Base-by-base conservation (phyloP, 30 jellyfish, hydroid and myxozoan species). In the Mastigias papua region DNA sequence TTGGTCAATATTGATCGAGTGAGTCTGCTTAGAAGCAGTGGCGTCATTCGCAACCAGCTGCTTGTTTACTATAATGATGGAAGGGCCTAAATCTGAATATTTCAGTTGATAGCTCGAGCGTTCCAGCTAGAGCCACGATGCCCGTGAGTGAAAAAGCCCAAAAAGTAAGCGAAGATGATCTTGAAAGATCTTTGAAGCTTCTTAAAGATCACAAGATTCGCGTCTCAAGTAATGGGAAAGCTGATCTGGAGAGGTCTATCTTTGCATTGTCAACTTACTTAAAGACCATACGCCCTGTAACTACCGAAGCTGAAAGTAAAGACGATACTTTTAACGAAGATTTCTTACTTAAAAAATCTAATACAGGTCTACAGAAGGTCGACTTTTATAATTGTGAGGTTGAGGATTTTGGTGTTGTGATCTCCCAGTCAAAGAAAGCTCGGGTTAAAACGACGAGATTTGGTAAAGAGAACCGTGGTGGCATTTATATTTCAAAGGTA, bases 401-500 rank as follows among this genome's bases (percentile, higher is more conserved):
- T 22, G 97, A 89, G 0, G 97, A 81, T 63, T 89, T 89, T 64
- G 97, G 97, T 9, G 81, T 89, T 81, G 92, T 89, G 62, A 67
- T 89, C 25, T 92, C 89, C 17, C 97, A 89, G 35, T 81, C 81
- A 5, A 37, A 48, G 16, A 73, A 54, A 25, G 97, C 97, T 17
- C 58, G 49, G 19, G 30, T 73, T 11, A 81, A 80, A 51, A 72
- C 77, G 34, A 66, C 97, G 31, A 62, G 74, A 51, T 48, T 70
- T 81, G 97, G 97, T 10, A 73, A 81, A 54, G 97, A 89, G 51
- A 80, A 42, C 25, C 27, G 86, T 29, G 97, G 97, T 34, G 93
- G 90, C 16, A 89, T 89, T 27, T 69, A 37, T 65, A 65, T 89
- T 2, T 48, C 72, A 1, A 89, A 67, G 29, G 63, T 89, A 27